These are phyloP conservation scores for Rhyzopertha dominica DNA, from an alignment of 1,140 invertebrate genomes.

Conservation along the genomic window DNA sequence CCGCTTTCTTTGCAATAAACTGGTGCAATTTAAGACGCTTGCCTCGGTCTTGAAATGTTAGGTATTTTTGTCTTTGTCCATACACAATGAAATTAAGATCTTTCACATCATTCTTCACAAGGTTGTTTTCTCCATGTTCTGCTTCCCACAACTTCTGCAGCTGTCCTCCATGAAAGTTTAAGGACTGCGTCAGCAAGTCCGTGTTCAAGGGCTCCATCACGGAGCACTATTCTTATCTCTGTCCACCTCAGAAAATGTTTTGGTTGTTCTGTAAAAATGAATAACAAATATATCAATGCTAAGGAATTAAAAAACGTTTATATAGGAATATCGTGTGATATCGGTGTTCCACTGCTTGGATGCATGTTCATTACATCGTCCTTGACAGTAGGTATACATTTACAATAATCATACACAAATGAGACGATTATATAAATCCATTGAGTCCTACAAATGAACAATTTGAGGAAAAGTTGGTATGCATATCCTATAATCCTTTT, in stretches of 20 bases:
- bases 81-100: slow-evolving; percentile 68
- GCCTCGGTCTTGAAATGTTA: slow-evolving; percentile 73
- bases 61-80: slow-evolving; percentile 67
- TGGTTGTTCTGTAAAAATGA: not conserved
- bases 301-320: no score
- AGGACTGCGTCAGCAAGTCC: slow-evolving; percentile 62
- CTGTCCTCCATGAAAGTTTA: slow-evolving; percentile 81
- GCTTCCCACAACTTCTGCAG: slow-evolving; percentile 80
- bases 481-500: no score
- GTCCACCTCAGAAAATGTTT: slow-evolving; percentile 3
- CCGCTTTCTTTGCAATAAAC: slow-evolving; percentile 74
- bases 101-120: slow-evolving; percentile 61
- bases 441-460: no score
- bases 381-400: no score
- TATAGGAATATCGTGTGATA: no score
- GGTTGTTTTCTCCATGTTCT: slow-evolving; percentile 68
- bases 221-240: slow-evolving; percentile 1
- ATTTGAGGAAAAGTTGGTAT: no score
- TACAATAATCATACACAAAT: no score
- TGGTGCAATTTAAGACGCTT: slow-evolving; percentile 79
- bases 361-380: no score
- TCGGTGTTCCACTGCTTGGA: no score
- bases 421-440: no score
- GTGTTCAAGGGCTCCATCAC: slow-evolving; percentile 52
- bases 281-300: no score